These are phyloP conservation scores for Lysiphlebus fabarum DNA, from an alignment of 1,140 invertebrate species.

Conservation along the genomic window DNA sequence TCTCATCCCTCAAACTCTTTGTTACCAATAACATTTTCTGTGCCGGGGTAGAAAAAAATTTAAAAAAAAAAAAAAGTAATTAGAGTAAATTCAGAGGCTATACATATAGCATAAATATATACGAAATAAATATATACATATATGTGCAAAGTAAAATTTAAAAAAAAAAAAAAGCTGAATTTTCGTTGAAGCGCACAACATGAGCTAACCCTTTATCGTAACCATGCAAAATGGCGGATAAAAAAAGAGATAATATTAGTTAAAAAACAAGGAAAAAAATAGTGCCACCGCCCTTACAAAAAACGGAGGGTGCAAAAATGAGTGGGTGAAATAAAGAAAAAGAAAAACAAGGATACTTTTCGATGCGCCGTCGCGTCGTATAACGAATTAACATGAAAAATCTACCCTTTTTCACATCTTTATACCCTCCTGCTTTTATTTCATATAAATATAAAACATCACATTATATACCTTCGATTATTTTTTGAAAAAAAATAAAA, in stretches of 20 bases:
- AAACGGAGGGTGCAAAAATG: slow-evolving; percentile 24
- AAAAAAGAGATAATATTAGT: slow-evolving; percentile 25
- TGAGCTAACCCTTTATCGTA: slow-evolving; percentile 37
- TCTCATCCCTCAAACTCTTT: slow-evolving; percentile 26
- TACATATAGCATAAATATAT: too few species aligned
- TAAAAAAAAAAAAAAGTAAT: slow-evolving; percentile 49
- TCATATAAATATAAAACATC: not conserved
- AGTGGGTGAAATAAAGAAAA: slow-evolving; percentile 5
- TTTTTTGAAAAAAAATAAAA: not conserved
- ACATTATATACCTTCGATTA: too few species aligned
- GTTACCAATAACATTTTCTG: slow-evolving; percentile 47
- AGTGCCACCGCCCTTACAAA: slow-evolving; percentile 40
- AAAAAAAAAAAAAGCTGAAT: slow-evolving; percentile 23
- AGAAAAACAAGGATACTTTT: slow-evolving; percentile 25
- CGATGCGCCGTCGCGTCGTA: slow-evolving; percentile 28
- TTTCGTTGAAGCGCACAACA: slow-evolving; percentile 17
- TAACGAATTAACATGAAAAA: slow-evolving; percentile 42
- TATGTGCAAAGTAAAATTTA: too few species aligned
- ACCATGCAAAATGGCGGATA: slow-evolving; percentile 46
- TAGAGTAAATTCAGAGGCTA: slow-evolving; percentile 45
- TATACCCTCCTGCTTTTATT: slow-evolving; percentile 2
- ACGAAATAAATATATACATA: too few species aligned
- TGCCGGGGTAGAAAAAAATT: slow-evolving; percentile 43
- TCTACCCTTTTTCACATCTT: slow-evolving; percentile 7
- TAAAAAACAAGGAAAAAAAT: not conserved